phyloP scores from a whole-genome alignment of 2,797 vertebrate genomes.

The Fratercula arctica region DNA sequence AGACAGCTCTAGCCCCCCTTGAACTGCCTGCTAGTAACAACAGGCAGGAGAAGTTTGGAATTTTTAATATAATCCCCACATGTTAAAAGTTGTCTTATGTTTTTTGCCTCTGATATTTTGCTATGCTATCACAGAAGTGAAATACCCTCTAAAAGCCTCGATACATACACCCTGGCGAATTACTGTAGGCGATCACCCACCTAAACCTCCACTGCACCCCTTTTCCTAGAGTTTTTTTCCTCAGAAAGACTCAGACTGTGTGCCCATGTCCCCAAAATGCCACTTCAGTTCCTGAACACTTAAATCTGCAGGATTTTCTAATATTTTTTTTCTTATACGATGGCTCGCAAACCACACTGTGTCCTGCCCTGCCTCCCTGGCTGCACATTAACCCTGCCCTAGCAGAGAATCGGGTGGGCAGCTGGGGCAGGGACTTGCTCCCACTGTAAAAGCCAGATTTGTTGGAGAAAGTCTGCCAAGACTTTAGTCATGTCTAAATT shows the following conservation, averaged over 20 bases:
- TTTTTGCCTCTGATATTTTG: neutral
- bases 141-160: neutral
- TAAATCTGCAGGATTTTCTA: neutral
- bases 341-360: neutral
- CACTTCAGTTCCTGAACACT: neutral
- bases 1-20: neutral
- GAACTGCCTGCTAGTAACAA: neutral
- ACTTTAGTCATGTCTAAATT: neutral
- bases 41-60: neutral
- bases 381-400: neutral
- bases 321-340: neutral
- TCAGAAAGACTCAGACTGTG: neutral
- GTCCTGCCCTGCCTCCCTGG: neutral
- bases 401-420: neutral
- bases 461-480: neutral
- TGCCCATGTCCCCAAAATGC: neutral
- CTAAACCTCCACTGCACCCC: neutral
- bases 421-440: neutral
- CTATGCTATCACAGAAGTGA: neutral
- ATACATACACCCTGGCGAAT: neutral
- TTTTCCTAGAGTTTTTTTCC: neutral
- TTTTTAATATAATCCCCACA: neutral
- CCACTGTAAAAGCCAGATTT: neutral
- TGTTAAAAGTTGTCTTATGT: neutral
- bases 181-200: accelerated